Evolutionary conservation across 1,140 invertebrate species (phyloP).

Genomic region (Orchesella cincta): DNA sequence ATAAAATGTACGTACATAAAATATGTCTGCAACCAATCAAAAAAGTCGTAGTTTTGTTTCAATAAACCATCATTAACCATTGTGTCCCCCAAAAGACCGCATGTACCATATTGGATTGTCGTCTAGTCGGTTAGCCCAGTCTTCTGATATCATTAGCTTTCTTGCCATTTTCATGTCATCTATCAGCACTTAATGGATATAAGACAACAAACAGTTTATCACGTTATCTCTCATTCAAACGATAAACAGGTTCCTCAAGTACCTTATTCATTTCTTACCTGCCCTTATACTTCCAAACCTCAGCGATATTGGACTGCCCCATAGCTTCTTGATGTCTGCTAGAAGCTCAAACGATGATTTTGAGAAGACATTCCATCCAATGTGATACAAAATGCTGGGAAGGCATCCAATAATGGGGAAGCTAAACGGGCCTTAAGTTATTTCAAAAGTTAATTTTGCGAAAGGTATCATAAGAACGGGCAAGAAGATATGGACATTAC

Average conservation of each 20-base stretch:
- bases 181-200: slow-evolving; percentile 24
- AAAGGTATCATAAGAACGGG: too few relatives aligned
- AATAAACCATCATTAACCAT: background rate
- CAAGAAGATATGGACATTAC: too few relatives aligned
- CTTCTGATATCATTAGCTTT: slow-evolving; percentile 40
- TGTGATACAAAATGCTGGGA: background rate
- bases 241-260: too few relatives aligned
- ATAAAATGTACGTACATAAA: slow-evolving; percentile 1
- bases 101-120: slow-evolving; percentile 32
- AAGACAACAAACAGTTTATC: too few relatives aligned
- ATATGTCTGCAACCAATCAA: background rate
- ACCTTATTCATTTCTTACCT: too few relatives aligned
- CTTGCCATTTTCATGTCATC: slow-evolving; percentile 30
- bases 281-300: background rate
- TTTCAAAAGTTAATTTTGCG: background rate
- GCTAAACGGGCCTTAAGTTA: background rate
- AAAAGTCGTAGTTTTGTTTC: background rate
- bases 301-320: background rate
- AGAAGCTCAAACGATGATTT: background rate
- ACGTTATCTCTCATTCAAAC: too few relatives aligned
- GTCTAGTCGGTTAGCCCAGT: slow-evolving; percentile 34
- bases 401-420: background rate
- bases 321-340: background rate
- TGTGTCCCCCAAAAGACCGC: slow-evolving; percentile 38
- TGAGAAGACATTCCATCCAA: background rate